These are phyloP conservation scores for Ceyx erithaca DNA, from an alignment of 2,797 vertebrate species.

Conservation along the genomic window DNA sequence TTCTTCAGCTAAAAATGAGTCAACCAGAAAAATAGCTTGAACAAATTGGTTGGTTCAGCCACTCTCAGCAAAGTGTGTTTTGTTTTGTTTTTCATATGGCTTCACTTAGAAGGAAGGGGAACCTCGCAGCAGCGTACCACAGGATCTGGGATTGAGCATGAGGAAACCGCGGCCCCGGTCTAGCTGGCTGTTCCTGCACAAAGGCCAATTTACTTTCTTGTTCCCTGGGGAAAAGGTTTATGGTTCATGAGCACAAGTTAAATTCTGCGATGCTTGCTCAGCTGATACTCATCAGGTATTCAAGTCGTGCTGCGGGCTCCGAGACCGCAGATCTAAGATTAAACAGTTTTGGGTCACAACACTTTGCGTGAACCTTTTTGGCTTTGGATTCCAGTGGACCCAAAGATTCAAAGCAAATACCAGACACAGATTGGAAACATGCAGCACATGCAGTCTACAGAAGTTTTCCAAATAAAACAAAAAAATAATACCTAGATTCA, in stretches of 20 bases:
- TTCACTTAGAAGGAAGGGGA: slow-evolving; percentile 36
- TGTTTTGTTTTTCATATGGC: slow-evolving; percentile 3
- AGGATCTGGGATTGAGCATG: neutral
- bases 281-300: slow-evolving; percentile 68
- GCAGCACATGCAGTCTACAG: neutral
- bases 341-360: slow-evolving; percentile 67
- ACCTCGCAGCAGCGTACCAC: neutral
- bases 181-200: neutral
- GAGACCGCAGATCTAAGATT: neutral
- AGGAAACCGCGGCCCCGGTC: neutral
- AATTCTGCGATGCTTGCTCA: slow-evolving; percentile 49
- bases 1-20: neutral
- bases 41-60: slow-evolving; percentile 60
- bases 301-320: neutral
- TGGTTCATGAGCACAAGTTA: slow-evolving; percentile 57
- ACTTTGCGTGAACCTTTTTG: slow-evolving; percentile 38
- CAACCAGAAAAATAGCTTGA: slow-evolving; percentile 33
- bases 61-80: neutral
- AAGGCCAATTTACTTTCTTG: slow-evolving; percentile 52
- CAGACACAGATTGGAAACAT: slow-evolving; percentile 10
- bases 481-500: neutral
- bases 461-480: slow-evolving; percentile 5
- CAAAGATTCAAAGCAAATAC: slow-evolving; percentile 36
- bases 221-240: slow-evolving; percentile 47
- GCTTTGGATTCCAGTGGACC: neutral